These are phyloP conservation scores for Hyles vespertilio DNA, from an alignment of 1,140 invertebrate species.

Conservation along the genomic window DNA sequence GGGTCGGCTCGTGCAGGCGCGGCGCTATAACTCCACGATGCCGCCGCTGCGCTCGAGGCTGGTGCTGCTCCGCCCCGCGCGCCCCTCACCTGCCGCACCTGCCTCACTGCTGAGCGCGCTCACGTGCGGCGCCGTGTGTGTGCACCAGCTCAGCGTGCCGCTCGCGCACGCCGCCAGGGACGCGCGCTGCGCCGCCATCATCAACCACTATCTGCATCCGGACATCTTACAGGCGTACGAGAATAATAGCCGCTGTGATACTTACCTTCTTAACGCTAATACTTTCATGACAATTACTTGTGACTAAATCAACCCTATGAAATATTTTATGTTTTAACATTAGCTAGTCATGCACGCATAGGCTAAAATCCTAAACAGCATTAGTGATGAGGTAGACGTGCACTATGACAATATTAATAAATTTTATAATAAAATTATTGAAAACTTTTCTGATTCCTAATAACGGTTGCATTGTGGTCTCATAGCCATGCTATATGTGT, in stretches of 20 bases:
- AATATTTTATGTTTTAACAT: no score
- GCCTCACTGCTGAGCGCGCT: neutral
- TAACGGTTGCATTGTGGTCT: no score
- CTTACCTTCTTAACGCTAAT: constrained; percentile 35
- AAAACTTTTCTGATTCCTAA: no score
- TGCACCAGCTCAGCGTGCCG: constrained; percentile 30
- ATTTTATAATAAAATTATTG: no score
- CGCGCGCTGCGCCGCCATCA: constrained; percentile 37
- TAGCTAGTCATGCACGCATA: no score
- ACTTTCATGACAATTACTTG: constrained; percentile 36
- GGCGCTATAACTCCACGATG: constrained; percentile 15
- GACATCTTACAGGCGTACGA: constrained; percentile 32
- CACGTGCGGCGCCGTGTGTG: constrained; percentile 12
- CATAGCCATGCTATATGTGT: no score
- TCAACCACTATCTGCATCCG: constrained; percentile 39
- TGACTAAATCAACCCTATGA: no score
- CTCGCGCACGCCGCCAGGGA: constrained; percentile 33
- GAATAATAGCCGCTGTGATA: constrained; percentile 43
- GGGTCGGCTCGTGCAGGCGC: constrained; percentile 24
- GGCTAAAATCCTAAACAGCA: no score
- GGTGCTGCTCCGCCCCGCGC: constrained; percentile 23
- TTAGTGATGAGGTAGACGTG: no score
- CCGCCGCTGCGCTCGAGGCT: constrained; percentile 32
- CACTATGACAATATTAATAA: no score
- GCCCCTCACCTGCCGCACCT: neutral